Evolutionary conservation across 2,888 invertebrate species (phyloP).

Genomic region (Microplitis manilae): DNA sequence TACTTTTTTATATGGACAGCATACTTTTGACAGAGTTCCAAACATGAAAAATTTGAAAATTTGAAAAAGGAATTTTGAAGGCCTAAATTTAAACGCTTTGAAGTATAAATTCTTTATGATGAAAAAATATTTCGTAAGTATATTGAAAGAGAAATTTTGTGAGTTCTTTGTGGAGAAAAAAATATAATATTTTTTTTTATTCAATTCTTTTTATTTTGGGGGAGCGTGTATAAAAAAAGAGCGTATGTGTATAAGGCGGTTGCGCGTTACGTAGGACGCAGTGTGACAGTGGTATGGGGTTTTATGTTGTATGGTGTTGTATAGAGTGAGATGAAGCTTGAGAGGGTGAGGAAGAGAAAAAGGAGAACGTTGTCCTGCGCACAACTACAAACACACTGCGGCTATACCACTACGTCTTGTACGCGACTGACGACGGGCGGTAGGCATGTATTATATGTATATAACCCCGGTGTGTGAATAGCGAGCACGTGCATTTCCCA

Average conservation of each 20-base stretch:
- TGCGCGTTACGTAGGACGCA: background rate
- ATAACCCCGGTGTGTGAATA: conserved; percentile 62
- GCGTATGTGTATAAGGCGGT: background rate
- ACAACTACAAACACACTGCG: conserved; percentile 20
- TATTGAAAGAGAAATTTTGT: background rate
- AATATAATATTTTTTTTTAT: background rate
- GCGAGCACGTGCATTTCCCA: conserved; percentile 70
- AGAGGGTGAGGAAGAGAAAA: conserved; percentile 18
- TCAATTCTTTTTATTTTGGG: background rate
- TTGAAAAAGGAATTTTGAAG: too few relatives aligned
- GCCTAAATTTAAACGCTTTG: too few relatives aligned
- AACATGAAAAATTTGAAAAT: background rate
- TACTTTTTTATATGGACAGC: background rate
- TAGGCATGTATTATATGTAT: conserved; percentile 33
- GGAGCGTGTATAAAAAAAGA: background rate
- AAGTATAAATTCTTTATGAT: background rate
- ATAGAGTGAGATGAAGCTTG: background rate
- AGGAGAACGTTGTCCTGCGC: conserved; percentile 25
- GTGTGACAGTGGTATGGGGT: background rate
- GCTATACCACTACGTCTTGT: background rate
- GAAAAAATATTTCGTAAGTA: background rate
- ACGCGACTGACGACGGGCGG: conserved; percentile 14
- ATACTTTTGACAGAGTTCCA: background rate
- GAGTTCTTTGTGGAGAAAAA: background rate
- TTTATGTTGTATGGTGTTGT: background rate